Evolutionary conservation across 2,888 invertebrate species (phyloP), one percentile per base, ranked within the genome.

Genomic region (Iphiclides podalirius): DNA sequence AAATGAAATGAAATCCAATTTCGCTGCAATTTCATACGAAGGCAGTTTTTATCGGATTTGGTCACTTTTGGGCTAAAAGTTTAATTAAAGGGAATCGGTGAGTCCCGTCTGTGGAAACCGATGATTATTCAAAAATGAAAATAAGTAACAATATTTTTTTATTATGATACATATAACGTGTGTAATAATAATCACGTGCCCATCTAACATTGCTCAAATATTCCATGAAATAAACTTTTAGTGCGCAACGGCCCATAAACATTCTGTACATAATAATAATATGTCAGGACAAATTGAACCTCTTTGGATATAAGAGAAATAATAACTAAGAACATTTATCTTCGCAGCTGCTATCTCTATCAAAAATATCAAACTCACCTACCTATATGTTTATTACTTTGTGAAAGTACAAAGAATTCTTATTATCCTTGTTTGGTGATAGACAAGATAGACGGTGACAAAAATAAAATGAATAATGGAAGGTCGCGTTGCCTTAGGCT

Each of bases 381-480:
- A 41, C 58, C 47, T 48, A 45, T 58, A 58, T 59, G 59, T 62
- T 58, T 59, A 60, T 59, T 59, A 57, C 52, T 54, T 55, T 54
- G 47, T 42, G 54, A 55, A 56, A 56, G 53, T 58, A 63, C 51
- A 58, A 54, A 28, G 54, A 54, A 54, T 54, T 52, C 52, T 49
- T 55, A 52, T 55, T 54, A 45, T 54, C 47, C 44, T 51, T 26
- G 58, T 57, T 60, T 51, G 57, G 52, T 60, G 55, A 57, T 55
- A 60, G 54, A 60, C 52, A 58, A 58, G 58, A 61, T 59, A 60
- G 57, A 60, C 55, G 53, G 53, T 46, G 57, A 47, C 49, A 57
- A 58, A 66, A 68, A 71, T 61, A 62, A 68, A 67, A 61, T 67
- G 64, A 63, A 66, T 70, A 73, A 72, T 70, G 58, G 67, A 63